Evolutionary conservation across 1,140 invertebrate genomes (phyloP).

Genomic region (Panonychus citri): DNA sequence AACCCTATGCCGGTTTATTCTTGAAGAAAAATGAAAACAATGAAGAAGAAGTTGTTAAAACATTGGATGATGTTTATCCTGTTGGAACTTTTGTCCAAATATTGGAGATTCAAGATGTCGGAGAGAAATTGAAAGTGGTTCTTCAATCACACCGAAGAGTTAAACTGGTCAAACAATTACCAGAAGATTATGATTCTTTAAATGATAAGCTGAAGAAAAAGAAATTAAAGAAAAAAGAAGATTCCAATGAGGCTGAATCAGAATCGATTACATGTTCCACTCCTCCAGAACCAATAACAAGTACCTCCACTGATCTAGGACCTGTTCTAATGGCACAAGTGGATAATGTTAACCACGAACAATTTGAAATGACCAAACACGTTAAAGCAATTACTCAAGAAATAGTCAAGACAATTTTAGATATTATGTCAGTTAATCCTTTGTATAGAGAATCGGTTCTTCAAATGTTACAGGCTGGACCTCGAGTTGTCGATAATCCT

Average conservation of each 20-base stretch:
- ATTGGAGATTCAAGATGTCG: constrained; percentile 85
- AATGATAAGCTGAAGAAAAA: background rate
- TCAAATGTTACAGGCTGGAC: constrained; percentile 83
- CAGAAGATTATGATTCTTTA: constrained; percentile 4
- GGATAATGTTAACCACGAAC: constrained; percentile 72
- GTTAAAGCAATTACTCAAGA: constrained; percentile 88
- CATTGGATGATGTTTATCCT: constrained; percentile 60
- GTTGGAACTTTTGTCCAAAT: constrained; percentile 96
- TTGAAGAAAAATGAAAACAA: constrained; percentile 74
- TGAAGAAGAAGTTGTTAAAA: constrained; percentile 62
- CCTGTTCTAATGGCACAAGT: constrained; percentile 74
- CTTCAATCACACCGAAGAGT: constrained; percentile 63
- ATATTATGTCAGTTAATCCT: constrained; percentile 87
- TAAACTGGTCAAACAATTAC: constrained; percentile 13
- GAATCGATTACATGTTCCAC: no score
- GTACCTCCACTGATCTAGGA: constrained; percentile 1
- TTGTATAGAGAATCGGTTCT: constrained; percentile 64
- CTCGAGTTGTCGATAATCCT: constrained; percentile 92
- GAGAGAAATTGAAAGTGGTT: constrained; percentile 67
- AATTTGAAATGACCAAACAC: constrained; percentile 75
- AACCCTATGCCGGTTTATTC: constrained; percentile 94
- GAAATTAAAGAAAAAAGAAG: constrained; percentile 22
- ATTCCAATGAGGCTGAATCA: background rate
- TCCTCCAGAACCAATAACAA: no score
- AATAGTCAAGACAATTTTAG: constrained; percentile 88